Evolutionary conservation across 2,113 vertebrate species (phyloP), one percentile per base, ranked within the genome.

Genomic region (Lampris megalopsis): DNA sequence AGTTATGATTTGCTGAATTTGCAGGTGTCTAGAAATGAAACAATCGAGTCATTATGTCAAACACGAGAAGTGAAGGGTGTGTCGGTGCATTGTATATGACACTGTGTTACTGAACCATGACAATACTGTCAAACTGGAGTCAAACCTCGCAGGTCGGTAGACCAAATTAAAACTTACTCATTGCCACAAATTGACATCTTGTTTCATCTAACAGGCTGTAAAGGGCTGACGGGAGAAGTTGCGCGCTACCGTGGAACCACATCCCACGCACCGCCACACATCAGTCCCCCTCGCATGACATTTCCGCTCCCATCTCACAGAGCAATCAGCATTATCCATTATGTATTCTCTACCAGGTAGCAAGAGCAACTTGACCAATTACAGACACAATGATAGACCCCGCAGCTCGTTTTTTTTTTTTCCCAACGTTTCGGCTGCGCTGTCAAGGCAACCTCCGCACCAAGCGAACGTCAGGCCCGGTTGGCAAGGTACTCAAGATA

Each of bases 361-460:
- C 88, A 86, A 87, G 89, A 69, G 61, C 85, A 89, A 90, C 82
- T 89, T 90, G 91, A 91, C 88, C 89, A 93, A 92, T 93, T 91
- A 91, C 70, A 86, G 81, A 82, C 88, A 87, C 81, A 88, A 89
- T 90, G 84, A 84, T 78, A 80, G 89, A 84, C 73, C 84, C 83
- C 7, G 67, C 57, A 53, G 81, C 84, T 88, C 80, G 58, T 24
- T 24, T 24, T 24, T 24, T 24, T 24, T 79, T 89, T 86, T 89
- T 80, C 82, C 75, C 64, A 88, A 83, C 85, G 80, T 92, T 89
- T 91, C 88, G 81, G 75, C 77, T 77, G 56, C 2, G 71, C 89
- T 91, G 89, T 89, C 89, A 91, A 88, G 77, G 78, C 73, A 88
- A 92, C 89, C 89, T 85, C 87, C 76, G 77, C 81, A 88, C 84